These are phyloP conservation scores for Arctopsyche grandis DNA, from an alignment of 1,140 invertebrate species.

Conservation along the genomic window DNA sequence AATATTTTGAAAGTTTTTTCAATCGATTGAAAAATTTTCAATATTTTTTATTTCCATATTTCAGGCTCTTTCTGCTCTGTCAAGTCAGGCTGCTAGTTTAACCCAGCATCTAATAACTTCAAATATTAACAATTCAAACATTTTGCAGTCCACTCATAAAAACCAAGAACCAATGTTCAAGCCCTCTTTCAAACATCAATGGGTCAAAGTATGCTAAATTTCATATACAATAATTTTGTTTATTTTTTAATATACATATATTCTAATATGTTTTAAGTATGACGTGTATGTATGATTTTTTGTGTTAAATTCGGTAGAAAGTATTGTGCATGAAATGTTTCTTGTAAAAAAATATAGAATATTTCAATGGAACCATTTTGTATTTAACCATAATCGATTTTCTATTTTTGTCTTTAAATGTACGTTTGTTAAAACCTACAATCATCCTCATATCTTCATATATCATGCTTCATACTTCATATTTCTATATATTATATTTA, in stretches of 20 bases:
- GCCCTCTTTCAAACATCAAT: slow-evolving; percentile 65
- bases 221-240: not conserved
- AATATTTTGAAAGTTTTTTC: not conserved
- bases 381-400: not conserved
- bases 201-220: slow-evolving; percentile 48
- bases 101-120: slow-evolving; percentile 60
- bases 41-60: slow-evolving; percentile 19
- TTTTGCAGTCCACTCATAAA: slow-evolving; percentile 61
- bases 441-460: too few species aligned
- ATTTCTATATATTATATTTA: not conserved
- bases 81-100: slow-evolving; percentile 63
- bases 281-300: not conserved
- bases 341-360: too few species aligned
- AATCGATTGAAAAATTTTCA: slow-evolving; percentile 13
- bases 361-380: not conserved
- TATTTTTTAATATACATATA: not conserved
- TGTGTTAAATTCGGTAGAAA: too few species aligned
- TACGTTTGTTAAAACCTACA: too few species aligned
- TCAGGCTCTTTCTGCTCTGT: slow-evolving; percentile 62
- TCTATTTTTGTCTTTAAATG: too few species aligned
- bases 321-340: too few species aligned
- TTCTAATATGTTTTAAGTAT: not conserved
- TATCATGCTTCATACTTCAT: too few species aligned
- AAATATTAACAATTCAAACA: slow-evolving; percentile 25
- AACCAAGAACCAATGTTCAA: slow-evolving; percentile 71